Evolutionary conservation across 2,797 vertebrate species (phyloP).

Genomic region (Sebastes trivittatus): DNA sequence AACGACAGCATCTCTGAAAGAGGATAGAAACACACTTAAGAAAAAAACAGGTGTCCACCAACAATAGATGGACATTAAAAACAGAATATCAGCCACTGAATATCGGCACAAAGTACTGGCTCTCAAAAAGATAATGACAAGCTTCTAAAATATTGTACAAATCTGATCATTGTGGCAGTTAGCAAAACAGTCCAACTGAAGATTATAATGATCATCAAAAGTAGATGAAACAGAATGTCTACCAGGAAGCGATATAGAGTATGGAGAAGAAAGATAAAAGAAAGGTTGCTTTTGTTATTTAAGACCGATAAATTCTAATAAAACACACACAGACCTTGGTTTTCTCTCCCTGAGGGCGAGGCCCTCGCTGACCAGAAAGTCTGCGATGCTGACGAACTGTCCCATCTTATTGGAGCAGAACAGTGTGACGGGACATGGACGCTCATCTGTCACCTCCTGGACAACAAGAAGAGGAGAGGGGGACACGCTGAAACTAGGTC

Average conservation of each 20-base stretch:
- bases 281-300: neutral
- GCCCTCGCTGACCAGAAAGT: conserved; percentile 88
- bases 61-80: conserved; percentile 21
- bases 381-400: conserved; percentile 83
- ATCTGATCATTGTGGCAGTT: neutral
- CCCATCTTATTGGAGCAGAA: conserved; percentile 81
- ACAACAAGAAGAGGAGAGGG: neutral
- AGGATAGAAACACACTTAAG: neutral
- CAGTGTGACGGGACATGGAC: conserved; percentile 86
- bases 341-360: conserved; percentile 89
- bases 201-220: neutral
- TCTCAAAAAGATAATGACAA: neutral
- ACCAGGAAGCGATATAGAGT: neutral
- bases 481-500: neutral
- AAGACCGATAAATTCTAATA: neutral
- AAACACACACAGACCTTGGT: conserved; percentile 45
- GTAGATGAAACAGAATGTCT: neutral
- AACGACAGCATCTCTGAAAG: conserved; percentile 30
- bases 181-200: neutral
- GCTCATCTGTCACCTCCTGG: conserved; percentile 79
- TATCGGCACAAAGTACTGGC: neutral
- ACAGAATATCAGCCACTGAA: neutral
- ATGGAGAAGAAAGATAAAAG: neutral
- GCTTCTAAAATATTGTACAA: neutral
- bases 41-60: too few relatives aligned